Percentiles rank a stretch among this genome's conserved stretches.
phyloP scores from a whole-genome alignment of 2,888 invertebrate genomes.

The Troglohyphantes excavatus region DNA sequence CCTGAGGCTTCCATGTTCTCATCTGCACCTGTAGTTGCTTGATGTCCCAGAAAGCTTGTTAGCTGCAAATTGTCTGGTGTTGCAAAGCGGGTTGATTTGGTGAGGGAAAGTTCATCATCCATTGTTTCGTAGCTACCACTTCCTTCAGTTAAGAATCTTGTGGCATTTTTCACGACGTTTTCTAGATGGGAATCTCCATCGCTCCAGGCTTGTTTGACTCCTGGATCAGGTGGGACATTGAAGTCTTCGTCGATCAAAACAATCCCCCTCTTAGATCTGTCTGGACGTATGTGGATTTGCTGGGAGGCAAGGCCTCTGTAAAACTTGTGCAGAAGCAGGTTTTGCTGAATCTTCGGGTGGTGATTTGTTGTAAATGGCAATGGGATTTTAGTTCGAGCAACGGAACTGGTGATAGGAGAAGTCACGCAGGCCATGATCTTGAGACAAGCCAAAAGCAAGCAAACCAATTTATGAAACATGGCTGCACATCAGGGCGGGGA shows the following conservation, averaged over 20 bases:
- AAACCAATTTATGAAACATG: conserved; percentile 47
- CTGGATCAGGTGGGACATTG: conserved; percentile 38
- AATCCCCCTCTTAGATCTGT: conserved; percentile 42
- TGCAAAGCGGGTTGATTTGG: neutral
- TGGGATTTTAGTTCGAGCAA: neutral
- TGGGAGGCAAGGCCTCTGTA: neutral
- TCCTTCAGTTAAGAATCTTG: conserved; percentile 2
- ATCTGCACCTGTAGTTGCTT: neutral
- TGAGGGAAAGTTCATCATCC: neutral
- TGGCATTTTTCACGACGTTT: neutral
- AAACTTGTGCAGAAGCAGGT: neutral
- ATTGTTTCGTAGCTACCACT: conserved; percentile 8
- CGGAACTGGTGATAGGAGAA: neutral
- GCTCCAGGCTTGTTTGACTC: conserved; percentile 51
- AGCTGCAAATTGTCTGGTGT: no score
- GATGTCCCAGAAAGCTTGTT: no score
- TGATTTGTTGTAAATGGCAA: neutral
- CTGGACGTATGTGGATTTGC: neutral
- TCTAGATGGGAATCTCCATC: neutral
- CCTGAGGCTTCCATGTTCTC: neutral
- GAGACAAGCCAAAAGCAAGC: conserved; percentile 7
- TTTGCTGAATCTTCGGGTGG: neutral
- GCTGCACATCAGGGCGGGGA: conserved; percentile 23
- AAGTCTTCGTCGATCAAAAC: conserved; percentile 68
- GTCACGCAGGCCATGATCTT: conserved; percentile 4